Evolutionary conservation across 2,888 invertebrate genomes (phyloP).

Genomic region (Leptura quadrifasciata): DNA sequence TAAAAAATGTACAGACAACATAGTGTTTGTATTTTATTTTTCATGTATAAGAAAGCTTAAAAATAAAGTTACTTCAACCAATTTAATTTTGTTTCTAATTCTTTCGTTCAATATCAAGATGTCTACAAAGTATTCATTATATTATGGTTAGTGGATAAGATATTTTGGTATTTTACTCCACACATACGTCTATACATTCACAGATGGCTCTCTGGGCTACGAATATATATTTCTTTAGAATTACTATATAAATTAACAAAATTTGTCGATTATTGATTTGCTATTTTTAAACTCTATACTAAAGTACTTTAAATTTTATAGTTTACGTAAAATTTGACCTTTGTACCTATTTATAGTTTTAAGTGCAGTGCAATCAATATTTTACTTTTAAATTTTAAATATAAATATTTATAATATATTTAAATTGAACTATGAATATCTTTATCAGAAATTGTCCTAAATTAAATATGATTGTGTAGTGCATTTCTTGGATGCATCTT

Average conservation of each 20-base stretch:
- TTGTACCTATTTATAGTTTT: not conserved
- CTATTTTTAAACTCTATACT: slow-evolving; percentile 5
- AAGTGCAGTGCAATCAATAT: not conserved
- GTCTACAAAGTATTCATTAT: not conserved
- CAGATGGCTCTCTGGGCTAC: not conserved
- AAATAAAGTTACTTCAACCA: too few species aligned
- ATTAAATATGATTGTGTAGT: too few species aligned
- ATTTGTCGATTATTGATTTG: slow-evolving; percentile 21
- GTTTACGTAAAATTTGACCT: not conserved
- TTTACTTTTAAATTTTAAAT: not conserved
- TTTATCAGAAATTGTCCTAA: too few species aligned
- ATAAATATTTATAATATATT: not conserved
- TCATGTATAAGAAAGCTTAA: too few species aligned
- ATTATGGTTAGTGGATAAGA: not conserved
- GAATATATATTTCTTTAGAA: not conserved
- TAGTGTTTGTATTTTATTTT: too few species aligned
- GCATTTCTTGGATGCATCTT: too few species aligned
- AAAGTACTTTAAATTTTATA: not conserved
- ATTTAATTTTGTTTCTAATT: too few species aligned
- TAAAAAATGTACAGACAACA: too few species aligned
- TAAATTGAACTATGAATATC: not conserved
- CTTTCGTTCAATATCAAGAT: too few species aligned
- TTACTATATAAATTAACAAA: not conserved
- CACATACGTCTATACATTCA: not conserved
- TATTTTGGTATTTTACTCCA: not conserved